Base-by-base conservation (phyloP, 30 jellyfish, hydroid and myxozoan species). In the Morbakka virulenta region DNA sequence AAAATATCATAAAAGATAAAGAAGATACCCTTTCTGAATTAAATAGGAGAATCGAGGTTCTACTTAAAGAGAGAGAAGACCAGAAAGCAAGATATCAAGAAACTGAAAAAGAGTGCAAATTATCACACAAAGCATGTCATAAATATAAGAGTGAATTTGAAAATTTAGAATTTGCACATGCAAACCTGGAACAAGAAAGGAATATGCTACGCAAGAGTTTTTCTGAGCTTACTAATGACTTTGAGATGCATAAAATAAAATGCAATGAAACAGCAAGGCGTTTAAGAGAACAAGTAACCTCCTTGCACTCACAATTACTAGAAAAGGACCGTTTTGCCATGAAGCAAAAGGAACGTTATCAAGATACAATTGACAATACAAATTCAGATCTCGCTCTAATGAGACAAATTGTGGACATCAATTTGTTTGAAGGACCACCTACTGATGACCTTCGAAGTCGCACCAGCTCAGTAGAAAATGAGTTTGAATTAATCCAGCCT, bases 301-400 rank as follows among this genome's bases (percentile, higher is more conserved):
- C 84, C 14, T 83, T 93, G 51, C 93, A 95, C 36, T 72, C 81
- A 41, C 73, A 79, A 74, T 76, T 93, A 61, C 80, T 82, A 27
- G 97, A 86, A 32, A 93, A 93, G 72, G 99, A 93, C 79, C 87
- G 96, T 41, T 68, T 73, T 32, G 87, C 96, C 17, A 21, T 79
- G 90, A 93, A 93, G 63, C 97, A 93, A 33, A 86, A 86, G 32
- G 95, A 85, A 32, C 78, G 81, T 26, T 86, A 79, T 75, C 96
- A 93, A 69, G 99, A 87, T 67, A 82, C 95, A 32, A 83, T 93
- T 3, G 99, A 93, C 23, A 86, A 77, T 50, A 81, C 97, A 1
- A 82, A 85, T 1, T 79, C 90, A 20, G 99, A 93, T 80, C 68
- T 93, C 80, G 53, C 81, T 66, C 82, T 93, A 12, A 63, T 93